phyloP scores from a whole-genome alignment of 2,888 invertebrate species.

The Eristalis arbustorum region DNA sequence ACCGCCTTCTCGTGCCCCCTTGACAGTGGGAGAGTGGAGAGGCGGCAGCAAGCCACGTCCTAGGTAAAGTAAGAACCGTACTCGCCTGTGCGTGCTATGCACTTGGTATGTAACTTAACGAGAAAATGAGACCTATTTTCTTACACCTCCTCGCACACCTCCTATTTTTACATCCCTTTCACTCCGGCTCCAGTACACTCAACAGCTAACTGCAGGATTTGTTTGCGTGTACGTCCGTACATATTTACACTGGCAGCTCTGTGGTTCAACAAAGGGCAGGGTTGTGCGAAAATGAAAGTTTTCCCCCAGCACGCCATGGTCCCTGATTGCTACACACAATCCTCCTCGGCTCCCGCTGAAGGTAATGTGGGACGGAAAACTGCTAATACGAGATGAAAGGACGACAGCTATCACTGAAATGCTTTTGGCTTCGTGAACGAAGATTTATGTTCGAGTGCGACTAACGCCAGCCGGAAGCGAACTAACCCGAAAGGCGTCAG shows the following conservation, averaged over 20 bases:
- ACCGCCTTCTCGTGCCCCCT: background rate
- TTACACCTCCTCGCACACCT: background rate
- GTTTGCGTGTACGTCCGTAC: background rate
- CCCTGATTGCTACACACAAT: conserved; percentile 15
- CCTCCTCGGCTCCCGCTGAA: background rate
- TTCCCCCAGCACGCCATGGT: conserved; percentile 37
- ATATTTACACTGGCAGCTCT: background rate
- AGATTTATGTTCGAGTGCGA: conserved; percentile 4
- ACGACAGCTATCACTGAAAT: conserved; percentile 14
- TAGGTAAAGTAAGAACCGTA: conserved; percentile 31
- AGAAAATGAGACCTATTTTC: conserved; percentile 41
- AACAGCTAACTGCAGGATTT: conserved; percentile 36
- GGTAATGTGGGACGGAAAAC: background rate
- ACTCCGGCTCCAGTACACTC: conserved; percentile 24
- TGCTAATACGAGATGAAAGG: conserved; percentile 39
- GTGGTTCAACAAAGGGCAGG: conserved; percentile 30
- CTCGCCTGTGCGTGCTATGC: conserved; percentile 50
- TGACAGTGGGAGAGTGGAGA: background rate
- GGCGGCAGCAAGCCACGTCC: conserved; percentile 43
- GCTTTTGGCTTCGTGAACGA: background rate
- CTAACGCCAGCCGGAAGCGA: conserved; percentile 1
- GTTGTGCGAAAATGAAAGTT: conserved; percentile 53
- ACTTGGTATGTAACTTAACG: conserved; percentile 42
- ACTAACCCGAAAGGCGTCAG: background rate
- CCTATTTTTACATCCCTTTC: background rate